Evolutionary conservation across 2,113 vertebrate species (phyloP).

Genomic region (Phyllostomus hastatus): DNA sequence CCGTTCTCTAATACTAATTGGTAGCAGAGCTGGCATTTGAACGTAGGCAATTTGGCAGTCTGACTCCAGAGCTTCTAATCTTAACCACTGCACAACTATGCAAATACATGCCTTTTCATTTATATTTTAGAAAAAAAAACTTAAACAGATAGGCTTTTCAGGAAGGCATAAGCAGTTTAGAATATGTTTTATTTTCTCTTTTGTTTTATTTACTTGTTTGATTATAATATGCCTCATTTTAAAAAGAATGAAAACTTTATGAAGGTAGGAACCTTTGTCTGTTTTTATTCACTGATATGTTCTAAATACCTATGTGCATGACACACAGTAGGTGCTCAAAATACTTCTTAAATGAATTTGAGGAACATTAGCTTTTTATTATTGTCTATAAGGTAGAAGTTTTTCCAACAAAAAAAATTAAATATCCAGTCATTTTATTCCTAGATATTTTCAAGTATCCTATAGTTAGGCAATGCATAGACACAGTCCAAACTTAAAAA

Average conservation of each 20-base stretch:
- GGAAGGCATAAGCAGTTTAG: neutral
- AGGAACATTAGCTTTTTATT: neutral
- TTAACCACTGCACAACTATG: neutral
- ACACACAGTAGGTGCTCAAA: neutral
- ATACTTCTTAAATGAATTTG: neutral
- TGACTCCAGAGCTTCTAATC: neutral
- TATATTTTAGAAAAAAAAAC: neutral
- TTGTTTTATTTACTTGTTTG: neutral
- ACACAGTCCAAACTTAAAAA: neutral
- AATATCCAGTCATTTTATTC: neutral
- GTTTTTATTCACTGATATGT: neutral
- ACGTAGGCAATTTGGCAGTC: neutral
- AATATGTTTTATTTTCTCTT: neutral
- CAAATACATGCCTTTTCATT: neutral
- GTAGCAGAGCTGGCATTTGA: neutral
- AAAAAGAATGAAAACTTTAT: neutral
- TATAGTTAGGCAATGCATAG: neutral
- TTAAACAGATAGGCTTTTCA: neutral
- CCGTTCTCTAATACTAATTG: neutral
- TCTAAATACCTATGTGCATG: neutral
- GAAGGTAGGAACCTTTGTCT: neutral
- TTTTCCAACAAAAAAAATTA: conserved; percentile 11
- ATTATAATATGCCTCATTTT: neutral
- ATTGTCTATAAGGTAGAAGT: neutral
- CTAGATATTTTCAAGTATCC: neutral